Evolutionary conservation across 2,797 vertebrate species (phyloP).

Genomic region (Neopelma chrysocephalum): DNA sequence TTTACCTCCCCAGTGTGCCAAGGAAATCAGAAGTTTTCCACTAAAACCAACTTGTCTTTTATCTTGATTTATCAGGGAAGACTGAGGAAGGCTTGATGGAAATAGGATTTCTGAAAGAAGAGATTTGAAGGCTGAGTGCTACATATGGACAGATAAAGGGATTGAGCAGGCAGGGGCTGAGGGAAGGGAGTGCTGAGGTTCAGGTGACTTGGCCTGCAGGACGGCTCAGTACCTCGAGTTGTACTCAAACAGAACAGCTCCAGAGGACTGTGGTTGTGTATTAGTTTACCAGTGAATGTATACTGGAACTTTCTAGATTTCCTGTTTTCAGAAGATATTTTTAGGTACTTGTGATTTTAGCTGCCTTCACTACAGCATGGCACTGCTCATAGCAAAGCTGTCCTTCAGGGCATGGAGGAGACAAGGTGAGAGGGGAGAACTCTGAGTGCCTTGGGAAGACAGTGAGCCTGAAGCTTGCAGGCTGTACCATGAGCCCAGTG

Average conservation of each 20-base stretch:
- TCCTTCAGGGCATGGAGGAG: background rate
- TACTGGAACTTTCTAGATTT: background rate
- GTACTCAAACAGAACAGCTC: background rate
- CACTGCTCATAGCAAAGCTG: background rate
- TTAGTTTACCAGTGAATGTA: background rate
- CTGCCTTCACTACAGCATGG: background rate
- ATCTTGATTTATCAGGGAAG: background rate
- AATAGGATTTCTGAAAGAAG: conserved; percentile 38
- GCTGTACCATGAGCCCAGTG: fast-evolving
- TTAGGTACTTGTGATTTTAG: background rate
- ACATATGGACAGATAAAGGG: background rate
- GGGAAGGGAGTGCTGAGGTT: background rate
- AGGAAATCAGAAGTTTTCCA: background rate
- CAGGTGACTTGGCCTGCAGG: background rate
- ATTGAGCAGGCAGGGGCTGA: background rate
- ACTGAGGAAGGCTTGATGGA: conserved; percentile 28
- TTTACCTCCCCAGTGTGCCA: background rate
- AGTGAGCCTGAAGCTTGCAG: background rate
- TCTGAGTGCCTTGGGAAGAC: background rate
- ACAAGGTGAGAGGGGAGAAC: background rate
- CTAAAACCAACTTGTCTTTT: background rate
- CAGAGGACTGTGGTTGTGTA: background rate
- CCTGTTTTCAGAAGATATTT: background rate
- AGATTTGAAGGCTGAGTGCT: conserved; percentile 7
- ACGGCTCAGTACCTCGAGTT: fast-evolving